phyloP scores from a whole-genome alignment of 2,113 vertebrate genomes.

The Machaerirhynchus nigripectus region DNA sequence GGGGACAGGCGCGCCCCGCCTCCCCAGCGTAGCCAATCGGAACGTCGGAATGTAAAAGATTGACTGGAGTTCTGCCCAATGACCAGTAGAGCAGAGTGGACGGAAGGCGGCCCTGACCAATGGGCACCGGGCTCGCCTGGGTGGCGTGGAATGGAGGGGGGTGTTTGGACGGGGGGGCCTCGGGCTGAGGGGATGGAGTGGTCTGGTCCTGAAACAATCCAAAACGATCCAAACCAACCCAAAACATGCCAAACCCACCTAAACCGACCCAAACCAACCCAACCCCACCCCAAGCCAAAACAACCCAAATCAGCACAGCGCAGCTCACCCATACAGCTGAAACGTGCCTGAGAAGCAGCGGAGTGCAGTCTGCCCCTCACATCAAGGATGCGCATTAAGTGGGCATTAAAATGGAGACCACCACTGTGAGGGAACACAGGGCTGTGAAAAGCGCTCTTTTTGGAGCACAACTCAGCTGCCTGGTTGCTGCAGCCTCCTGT shows the following conservation, averaged over 20 bases:
- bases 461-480: accelerated
- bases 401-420: background rate
- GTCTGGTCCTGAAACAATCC: accelerated
- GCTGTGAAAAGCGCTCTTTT: background rate
- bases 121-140: background rate
- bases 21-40: background rate
- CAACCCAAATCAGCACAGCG: accelerated
- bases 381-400: accelerated
- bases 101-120: background rate
- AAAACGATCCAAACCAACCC: accelerated
- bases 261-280: too few relatives aligned
- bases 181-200: accelerated
- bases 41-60: background rate
- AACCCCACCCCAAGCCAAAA: background rate
- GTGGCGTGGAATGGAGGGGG: accelerated
- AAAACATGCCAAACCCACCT: too few relatives aligned
- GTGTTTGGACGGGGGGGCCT: accelerated
- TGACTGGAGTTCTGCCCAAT: background rate
- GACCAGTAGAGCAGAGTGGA: accelerated
- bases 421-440: accelerated
- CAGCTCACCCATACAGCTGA: background rate
- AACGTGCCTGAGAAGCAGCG: background rate
- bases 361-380: accelerated
- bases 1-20: accelerated
- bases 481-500: background rate